phyloP scores from a whole-genome alignment of 2,797 vertebrate species.

The Bovichtus variegatus region DNA sequence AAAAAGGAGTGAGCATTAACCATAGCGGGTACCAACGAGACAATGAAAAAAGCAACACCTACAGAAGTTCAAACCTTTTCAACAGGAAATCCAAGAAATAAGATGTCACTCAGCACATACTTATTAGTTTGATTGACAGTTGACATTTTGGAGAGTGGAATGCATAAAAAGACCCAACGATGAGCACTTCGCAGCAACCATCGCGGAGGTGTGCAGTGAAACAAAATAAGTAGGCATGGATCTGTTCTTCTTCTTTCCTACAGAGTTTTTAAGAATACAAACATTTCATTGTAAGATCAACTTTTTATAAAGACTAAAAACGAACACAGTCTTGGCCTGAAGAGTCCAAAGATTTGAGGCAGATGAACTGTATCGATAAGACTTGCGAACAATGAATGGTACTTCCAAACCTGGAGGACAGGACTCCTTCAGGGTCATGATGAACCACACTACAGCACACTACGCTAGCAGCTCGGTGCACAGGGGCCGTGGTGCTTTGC shows the following conservation, averaged over 20 bases:
- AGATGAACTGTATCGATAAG: too few species aligned
- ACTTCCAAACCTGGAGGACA: too few species aligned
- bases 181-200: background rate
- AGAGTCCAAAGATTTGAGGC: too few species aligned
- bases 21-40: background rate
- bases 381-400: too few species aligned
- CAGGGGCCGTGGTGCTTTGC: too few species aligned
- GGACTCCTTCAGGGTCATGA: too few species aligned
- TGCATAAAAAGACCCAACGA: background rate
- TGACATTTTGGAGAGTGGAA: slow-evolving; percentile 32
- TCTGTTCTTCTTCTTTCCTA: background rate
- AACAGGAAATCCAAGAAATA: background rate
- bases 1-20: background rate
- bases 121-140: slow-evolving; percentile 16
- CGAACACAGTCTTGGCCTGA: too few species aligned
- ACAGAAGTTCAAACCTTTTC: slow-evolving; percentile 15
- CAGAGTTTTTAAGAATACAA: background rate
- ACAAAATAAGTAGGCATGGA: background rate
- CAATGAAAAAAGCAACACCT: background rate
- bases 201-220: background rate
- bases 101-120: background rate
- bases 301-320: too few species aligned
- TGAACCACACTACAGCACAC: too few species aligned
- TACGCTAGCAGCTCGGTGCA: too few species aligned
- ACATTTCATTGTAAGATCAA: too few species aligned